These are phyloP conservation scores for Ptyas mucosa DNA, from an alignment of 2,113 vertebrate species.

Conservation along the genomic window DNA sequence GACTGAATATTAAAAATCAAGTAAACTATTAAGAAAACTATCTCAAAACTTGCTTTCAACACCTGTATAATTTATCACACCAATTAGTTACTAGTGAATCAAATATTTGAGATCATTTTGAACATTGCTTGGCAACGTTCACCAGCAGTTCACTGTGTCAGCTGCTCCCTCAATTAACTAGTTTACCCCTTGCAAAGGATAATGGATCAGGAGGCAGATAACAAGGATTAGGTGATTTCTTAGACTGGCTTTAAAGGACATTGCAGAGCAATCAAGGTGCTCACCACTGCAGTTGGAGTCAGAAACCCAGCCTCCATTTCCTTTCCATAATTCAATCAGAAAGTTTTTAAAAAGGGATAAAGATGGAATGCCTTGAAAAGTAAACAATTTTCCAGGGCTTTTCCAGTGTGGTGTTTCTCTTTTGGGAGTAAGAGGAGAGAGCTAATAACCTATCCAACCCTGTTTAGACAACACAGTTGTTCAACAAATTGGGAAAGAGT, in stretches of 20 bases:
- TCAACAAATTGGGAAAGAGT: background rate
- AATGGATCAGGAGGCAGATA: background rate
- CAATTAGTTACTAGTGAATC: background rate
- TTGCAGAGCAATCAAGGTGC: background rate
- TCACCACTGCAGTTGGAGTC: background rate
- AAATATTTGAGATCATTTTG: background rate
- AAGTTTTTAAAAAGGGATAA: background rate
- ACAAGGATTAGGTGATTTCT: background rate
- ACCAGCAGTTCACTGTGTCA: background rate
- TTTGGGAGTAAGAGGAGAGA: background rate
- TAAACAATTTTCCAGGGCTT: background rate
- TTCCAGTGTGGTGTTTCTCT: background rate
- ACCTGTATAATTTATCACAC: background rate
- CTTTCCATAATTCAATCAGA: background rate
- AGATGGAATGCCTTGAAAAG: background rate
- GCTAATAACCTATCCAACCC: background rate
- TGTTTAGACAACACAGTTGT: background rate
- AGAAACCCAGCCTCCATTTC: background rate
- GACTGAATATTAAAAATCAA: background rate
- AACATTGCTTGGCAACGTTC: background rate
- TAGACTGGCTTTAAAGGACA: background rate
- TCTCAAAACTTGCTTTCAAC: background rate
- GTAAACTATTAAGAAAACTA: background rate
- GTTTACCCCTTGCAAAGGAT: background rate
- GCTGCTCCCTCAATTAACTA: background rate